Evolutionary conservation across 2,888 invertebrate genomes (phyloP).

Genomic region (Thereva unica): DNA sequence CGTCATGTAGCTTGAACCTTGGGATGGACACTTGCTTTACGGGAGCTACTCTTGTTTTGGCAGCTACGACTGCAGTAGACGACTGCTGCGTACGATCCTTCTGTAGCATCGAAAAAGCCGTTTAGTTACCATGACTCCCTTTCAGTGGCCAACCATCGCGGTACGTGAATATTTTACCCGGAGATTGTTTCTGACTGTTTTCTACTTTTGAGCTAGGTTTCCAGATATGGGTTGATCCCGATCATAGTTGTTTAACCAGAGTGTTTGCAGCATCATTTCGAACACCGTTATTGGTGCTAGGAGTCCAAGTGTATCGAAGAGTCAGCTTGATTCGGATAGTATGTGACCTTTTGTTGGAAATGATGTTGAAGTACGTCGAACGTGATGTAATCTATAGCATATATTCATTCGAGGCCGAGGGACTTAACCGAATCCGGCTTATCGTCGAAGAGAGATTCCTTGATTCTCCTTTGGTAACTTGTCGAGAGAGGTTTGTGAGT

Average conservation of each 20-base stretch:
- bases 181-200: background rate
- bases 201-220: slow-evolving; percentile 7
- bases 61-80: slow-evolving; percentile 41
- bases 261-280: slow-evolving; percentile 43
- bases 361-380: slow-evolving; percentile 37
- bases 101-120: slow-evolving; percentile 44
- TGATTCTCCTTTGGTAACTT: background rate
- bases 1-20: no score
- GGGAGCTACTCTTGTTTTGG: no score
- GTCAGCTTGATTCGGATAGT: slow-evolving; percentile 35
- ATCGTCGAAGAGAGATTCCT: background rate
- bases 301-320: slow-evolving; percentile 43
- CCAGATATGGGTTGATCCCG: slow-evolving; percentile 41
- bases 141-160: no score
- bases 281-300: slow-evolving; percentile 38
- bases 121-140: slow-evolving; percentile 14
- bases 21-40: no score
- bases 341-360: slow-evolving; percentile 42
- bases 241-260: slow-evolving; percentile 42
- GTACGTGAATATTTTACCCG: no score
- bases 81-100: slow-evolving; percentile 40
- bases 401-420: background rate
- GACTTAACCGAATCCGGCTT: background rate
- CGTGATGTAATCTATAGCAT: background rate
- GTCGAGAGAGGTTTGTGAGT: background rate